Evolutionary conservation across 1,140 invertebrate genomes (phyloP).

Genomic region (Scylla paramamosain): DNA sequence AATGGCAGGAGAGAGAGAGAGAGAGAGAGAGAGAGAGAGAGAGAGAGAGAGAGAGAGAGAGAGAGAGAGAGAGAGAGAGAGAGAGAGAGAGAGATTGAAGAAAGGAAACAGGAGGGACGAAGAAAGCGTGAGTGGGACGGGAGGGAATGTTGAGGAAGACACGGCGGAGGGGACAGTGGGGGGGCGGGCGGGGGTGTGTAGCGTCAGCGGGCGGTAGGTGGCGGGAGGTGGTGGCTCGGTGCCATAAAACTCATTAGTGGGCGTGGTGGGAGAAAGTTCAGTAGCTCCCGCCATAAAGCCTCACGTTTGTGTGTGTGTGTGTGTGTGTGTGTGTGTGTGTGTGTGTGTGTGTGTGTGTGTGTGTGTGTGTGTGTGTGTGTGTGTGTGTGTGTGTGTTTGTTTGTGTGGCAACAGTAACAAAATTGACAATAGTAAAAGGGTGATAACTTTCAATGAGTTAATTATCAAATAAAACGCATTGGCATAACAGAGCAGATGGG

Average conservation of each 20-base stretch:
- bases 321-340: slow-evolving; percentile 33
- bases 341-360: too few species aligned
- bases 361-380: slow-evolving; percentile 48
- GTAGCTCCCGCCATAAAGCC: too few species aligned
- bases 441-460: too few species aligned
- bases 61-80: not conserved
- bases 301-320: slow-evolving; percentile 36
- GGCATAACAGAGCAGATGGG: too few species aligned
- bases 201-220: slow-evolving; percentile 10
- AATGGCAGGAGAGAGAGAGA: not conserved
- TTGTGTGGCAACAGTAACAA: not conserved
- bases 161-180: not conserved
- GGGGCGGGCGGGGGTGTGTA: slow-evolving; percentile 3
- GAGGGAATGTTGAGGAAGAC: not conserved
- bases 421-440: too few species aligned
- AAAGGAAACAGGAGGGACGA: not conserved
- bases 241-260: not conserved
- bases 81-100: too few species aligned
- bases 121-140: not conserved
- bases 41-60: not conserved
- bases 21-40: not conserved
- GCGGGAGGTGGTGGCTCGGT: slow-evolving; percentile 35
- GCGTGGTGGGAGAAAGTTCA: not conserved
- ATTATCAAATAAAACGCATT: too few species aligned
- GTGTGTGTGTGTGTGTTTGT: slow-evolving; percentile 41